Conservation (phyloP, 2,888 invertebrate species). For the Tridacna crocea region DNA sequence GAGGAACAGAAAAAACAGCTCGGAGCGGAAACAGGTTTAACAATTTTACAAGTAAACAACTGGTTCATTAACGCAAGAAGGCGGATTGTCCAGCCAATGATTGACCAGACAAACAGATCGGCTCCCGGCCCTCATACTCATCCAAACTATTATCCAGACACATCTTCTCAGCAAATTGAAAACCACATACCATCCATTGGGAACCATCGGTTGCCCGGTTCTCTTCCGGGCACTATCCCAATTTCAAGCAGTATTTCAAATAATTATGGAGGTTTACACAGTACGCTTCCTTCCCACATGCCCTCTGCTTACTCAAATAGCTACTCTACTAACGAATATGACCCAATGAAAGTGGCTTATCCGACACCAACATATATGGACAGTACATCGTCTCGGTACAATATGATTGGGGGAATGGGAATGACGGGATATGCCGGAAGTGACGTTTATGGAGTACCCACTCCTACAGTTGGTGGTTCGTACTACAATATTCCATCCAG, state of each 20-base stretch:
- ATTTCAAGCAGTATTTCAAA: conserved; percentile 39
- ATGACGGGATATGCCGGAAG: conserved; percentile 50
- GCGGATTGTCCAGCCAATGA: conserved; percentile 67
- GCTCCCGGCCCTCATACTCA: conserved; percentile 59
- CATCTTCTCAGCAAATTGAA: conserved; percentile 45
- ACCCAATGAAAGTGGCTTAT: conserved; percentile 59
- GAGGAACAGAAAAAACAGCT: conserved; percentile 66
- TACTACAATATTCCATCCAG: conserved; percentile 62
- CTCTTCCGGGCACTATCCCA: conserved; percentile 34
- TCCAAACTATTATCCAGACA: conserved; percentile 54
- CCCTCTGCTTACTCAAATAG: conserved; percentile 35
- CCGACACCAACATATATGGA: conserved; percentile 61
- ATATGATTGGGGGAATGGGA: conserved; percentile 38
- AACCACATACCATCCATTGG: conserved; percentile 37
- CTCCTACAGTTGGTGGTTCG: conserved; percentile 38
- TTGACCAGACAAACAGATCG: conserved; percentile 63
- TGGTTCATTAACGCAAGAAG: conserved; percentile 66
- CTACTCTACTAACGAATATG: conserved; percentile 48
- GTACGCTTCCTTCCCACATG: conserved; percentile 46
- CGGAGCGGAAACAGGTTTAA: conserved; percentile 62
- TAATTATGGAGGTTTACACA: conserved; percentile 44
- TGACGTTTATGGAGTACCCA: conserved; percentile 53
- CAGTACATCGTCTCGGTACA: conserved; percentile 51
- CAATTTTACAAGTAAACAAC: conserved; percentile 65
- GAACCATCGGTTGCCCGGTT: conserved; percentile 37